These are phyloP conservation scores for Micrasema longulum DNA, from an alignment of 1,140 invertebrate species.

Conservation along the genomic window DNA sequence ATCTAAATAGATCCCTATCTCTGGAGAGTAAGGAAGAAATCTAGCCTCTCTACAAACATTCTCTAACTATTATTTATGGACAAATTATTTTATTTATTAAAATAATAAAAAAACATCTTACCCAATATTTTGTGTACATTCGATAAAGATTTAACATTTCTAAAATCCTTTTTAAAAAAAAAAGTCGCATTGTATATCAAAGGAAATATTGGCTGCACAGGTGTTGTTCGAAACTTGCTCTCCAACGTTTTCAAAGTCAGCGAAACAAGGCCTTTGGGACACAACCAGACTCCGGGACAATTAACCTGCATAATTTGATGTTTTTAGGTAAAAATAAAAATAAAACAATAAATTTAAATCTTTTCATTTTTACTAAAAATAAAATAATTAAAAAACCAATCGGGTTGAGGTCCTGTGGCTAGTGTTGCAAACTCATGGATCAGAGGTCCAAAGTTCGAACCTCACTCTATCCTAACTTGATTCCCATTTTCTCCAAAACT, in stretches of 20 bases:
- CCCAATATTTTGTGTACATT: constrained; percentile 14
- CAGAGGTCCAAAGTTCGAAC: not conserved
- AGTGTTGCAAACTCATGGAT: too few relatives aligned
- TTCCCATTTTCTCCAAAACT: not conserved
- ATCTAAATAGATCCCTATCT: too few relatives aligned
- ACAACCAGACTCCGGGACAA: constrained; percentile 81
- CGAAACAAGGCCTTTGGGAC: constrained; percentile 76
- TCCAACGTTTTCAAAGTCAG: constrained; percentile 72
- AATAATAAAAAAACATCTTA: constrained; percentile 1
- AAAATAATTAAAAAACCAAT: not conserved
- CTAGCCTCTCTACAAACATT: too few relatives aligned
- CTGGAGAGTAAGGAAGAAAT: too few relatives aligned
- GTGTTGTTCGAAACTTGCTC: constrained; percentile 70
- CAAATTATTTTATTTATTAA: too few relatives aligned
- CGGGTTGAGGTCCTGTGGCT: too few relatives aligned
- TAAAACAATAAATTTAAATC: not conserved
- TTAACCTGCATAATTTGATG: too few relatives aligned
- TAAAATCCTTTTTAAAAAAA: constrained; percentile 73
- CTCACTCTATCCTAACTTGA: not conserved
- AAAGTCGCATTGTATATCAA: constrained; percentile 74
- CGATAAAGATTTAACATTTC: constrained; percentile 58
- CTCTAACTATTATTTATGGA: too few relatives aligned
- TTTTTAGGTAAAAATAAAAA: constrained; percentile 49
- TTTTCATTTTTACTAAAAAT: not conserved
- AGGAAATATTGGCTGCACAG: constrained; percentile 73